Evolutionary conservation across 2,888 invertebrate genomes (phyloP).

Genomic region (Cryptocephalus moraei): DNA sequence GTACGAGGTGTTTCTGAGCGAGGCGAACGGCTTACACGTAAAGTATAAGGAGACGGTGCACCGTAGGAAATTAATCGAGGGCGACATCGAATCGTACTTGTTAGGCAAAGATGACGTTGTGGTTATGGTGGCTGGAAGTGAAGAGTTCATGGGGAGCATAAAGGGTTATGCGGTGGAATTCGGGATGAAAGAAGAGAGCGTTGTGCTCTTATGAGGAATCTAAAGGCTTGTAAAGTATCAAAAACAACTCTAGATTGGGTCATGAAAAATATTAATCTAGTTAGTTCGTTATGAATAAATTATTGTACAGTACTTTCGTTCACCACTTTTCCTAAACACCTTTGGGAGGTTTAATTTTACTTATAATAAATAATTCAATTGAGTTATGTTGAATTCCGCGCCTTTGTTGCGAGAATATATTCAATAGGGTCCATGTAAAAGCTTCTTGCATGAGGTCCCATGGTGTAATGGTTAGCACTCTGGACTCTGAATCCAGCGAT

Average conservation of each 20-base stretch:
- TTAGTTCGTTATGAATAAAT: too few species aligned
- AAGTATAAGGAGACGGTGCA: constrained; percentile 47
- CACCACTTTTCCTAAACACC: too few species aligned
- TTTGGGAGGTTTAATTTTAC: too few species aligned
- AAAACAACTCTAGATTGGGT: too few species aligned
- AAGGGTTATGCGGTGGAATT: constrained; percentile 27
- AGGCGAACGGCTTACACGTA: constrained; percentile 10
- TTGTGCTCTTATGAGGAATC: constrained; percentile 33
- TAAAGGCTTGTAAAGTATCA: too few species aligned
- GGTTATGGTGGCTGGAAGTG: constrained; percentile 53
- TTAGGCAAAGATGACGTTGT: constrained; percentile 28
- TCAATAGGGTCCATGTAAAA: too few species aligned
- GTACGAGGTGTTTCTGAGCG: constrained; percentile 48
- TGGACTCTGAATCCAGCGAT: constrained; percentile 55
- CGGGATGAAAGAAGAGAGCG: constrained; percentile 28
- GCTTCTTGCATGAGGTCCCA: constrained; percentile 36
- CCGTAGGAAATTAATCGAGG: constrained; percentile 30
- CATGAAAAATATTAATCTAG: too few species aligned
- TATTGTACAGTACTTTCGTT: too few species aligned
- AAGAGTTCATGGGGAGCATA: constrained; percentile 44
- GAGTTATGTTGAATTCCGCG: too few species aligned
- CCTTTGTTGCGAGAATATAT: too few species aligned
- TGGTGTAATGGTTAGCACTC: constrained; percentile 57
- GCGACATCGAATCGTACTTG: constrained; percentile 33
- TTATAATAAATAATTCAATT: too few species aligned